Conservation (phyloP, 2,797 vertebrate species). For the Knipowitschia caucasica region DNA sequence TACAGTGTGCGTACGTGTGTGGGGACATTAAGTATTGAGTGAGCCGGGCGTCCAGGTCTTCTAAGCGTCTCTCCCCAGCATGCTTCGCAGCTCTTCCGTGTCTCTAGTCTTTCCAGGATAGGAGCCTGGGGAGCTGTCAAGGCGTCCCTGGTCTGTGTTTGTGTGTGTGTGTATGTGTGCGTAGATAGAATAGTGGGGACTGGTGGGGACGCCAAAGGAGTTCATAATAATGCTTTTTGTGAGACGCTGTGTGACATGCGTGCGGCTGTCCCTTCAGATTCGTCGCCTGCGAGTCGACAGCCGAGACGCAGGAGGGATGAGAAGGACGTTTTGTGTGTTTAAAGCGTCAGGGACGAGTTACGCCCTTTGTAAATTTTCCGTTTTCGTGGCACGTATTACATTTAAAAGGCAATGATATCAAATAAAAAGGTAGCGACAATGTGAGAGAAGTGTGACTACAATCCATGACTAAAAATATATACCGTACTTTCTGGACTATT, state of each 20-base stretch:
- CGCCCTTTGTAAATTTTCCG: no score
- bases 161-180: constrained; percentile 11
- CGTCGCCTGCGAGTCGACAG: constrained; percentile 29
- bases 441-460: no score
- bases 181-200: constrained; percentile 35
- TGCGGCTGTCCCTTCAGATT: constrained; percentile 50
- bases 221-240: constrained; percentile 71
- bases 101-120: constrained; percentile 73
- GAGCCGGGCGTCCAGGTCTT: constrained; percentile 65
- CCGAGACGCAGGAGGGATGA: background rate
- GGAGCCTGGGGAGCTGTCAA: constrained; percentile 74
- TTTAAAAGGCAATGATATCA: no score
- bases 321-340: constrained; percentile 11
- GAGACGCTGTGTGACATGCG: constrained; percentile 36
- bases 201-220: constrained; percentile 64
- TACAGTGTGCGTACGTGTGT: constrained; percentile 19
- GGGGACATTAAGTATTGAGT: constrained; percentile 73
- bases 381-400: no score
- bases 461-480: no score
- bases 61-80: constrained; percentile 60
- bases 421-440: no score
- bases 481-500: no score
- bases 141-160: constrained; percentile 24
- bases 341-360: background rate
- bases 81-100: constrained; percentile 60